Conservation (phyloP, 2,888 invertebrate genomes). For the Oscheius sp. region DNA sequence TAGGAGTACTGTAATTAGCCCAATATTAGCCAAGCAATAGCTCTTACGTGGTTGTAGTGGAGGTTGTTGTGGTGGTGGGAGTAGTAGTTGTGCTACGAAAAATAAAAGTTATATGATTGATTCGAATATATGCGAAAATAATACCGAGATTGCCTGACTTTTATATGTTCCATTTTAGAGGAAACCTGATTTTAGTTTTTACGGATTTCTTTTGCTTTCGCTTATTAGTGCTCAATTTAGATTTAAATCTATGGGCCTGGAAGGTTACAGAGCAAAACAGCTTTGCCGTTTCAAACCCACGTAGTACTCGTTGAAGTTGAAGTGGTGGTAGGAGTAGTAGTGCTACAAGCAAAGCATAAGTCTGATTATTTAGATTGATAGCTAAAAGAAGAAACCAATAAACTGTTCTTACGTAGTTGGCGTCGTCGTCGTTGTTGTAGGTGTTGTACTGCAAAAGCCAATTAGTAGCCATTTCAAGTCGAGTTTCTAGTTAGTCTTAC, state of each 20-base stretch:
- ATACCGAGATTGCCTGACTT: background rate
- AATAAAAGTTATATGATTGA: background rate
- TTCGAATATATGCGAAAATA: background rate
- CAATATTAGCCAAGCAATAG: too few species aligned
- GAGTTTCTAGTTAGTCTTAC: too few species aligned
- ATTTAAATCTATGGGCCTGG: too few species aligned
- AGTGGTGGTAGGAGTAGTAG: too few species aligned
- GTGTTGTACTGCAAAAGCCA: background rate
- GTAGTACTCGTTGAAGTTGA: too few species aligned
- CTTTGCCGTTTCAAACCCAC: too few species aligned
- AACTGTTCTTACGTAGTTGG: background rate
- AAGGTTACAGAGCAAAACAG: too few species aligned
- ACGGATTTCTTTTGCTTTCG: background rate
- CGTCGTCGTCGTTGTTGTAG: background rate
- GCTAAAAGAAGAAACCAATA: background rate
- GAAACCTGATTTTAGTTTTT: background rate
- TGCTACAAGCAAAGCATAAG: too few species aligned
- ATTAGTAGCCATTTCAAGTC: too few species aligned
- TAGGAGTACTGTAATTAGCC: too few species aligned
- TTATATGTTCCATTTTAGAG: background rate
- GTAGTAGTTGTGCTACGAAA: background rate
- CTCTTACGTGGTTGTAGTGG: background rate
- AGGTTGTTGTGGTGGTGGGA: background rate
- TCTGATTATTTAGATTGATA: too few species aligned
- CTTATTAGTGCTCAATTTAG: too few species aligned